These are phyloP conservation scores for Megaceryle torquata DNA, from an alignment of 2,113 vertebrate genomes.

Conservation along the genomic window DNA sequence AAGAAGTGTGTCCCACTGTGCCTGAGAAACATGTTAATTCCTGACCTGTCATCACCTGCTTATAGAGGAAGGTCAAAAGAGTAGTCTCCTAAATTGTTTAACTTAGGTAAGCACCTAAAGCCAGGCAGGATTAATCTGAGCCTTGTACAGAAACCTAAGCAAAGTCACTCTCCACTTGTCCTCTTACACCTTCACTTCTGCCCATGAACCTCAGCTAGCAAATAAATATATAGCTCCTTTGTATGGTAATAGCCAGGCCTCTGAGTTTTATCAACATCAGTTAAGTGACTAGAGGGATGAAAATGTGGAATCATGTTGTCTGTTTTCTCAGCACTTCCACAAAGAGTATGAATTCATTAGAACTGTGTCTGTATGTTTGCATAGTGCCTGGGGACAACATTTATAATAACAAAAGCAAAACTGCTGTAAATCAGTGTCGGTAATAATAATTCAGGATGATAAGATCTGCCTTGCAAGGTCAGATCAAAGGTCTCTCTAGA, in stretches of 20 bases:
- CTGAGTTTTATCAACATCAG: not conserved
- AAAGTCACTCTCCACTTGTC: not conserved
- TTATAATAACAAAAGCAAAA: not conserved
- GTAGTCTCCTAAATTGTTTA: not conserved
- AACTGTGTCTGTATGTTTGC: not conserved
- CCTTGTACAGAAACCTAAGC: not conserved
- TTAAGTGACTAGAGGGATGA: not conserved
- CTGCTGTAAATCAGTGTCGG: accelerated
- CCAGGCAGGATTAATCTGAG: not conserved
- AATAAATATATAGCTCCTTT: not conserved
- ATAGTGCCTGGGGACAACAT: not conserved
- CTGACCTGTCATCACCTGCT: not conserved
- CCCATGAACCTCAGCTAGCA: accelerated
- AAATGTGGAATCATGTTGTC: not conserved
- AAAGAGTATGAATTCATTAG: not conserved
- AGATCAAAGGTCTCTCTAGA: not conserved
- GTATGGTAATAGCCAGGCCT: not conserved
- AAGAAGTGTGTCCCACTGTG: not conserved
- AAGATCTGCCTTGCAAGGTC: not conserved
- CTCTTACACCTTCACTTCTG: not conserved
- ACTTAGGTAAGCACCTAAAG: not conserved
- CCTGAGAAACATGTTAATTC: not conserved
- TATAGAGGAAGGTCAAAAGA: not conserved
- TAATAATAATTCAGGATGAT: not conserved
- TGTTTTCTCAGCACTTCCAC: accelerated